Conservation (phyloP, 2,797 vertebrate genomes). For the Hozukius guyotensis region DNA sequence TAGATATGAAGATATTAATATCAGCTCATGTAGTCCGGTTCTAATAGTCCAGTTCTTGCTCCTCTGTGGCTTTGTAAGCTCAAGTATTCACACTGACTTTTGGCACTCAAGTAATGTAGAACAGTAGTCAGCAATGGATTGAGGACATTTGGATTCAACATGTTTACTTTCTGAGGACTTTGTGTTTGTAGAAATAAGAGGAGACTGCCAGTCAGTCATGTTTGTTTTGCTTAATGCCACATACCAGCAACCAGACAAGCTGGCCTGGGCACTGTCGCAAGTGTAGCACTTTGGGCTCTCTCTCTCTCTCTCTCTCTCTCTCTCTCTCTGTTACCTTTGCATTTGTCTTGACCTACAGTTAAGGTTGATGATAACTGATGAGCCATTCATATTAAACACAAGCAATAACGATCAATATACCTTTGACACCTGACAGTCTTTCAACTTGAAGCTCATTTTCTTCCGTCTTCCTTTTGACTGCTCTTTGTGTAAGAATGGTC, state of each 20-base stretch:
- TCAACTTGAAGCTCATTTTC: background rate
- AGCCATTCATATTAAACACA: background rate
- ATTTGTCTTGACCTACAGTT: background rate
- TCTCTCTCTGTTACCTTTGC: background rate
- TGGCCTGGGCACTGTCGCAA: constrained; percentile 35
- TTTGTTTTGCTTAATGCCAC: constrained; percentile 69
- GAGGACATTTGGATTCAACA: constrained; percentile 19
- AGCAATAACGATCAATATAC: background rate
- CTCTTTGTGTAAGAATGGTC: background rate
- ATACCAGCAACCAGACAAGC: constrained; percentile 63
- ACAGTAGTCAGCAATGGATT: background rate
- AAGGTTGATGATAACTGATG: background rate
- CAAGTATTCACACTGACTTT: background rate
- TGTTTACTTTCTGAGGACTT: constrained; percentile 40
- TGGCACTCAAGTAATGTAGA: background rate
- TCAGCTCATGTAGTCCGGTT: background rate
- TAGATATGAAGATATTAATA: background rate
- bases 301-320: background rate
- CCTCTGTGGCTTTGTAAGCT: background rate
- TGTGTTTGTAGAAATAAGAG: constrained; percentile 39
- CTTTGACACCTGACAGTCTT: background rate
- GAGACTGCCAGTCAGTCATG: constrained; percentile 37
- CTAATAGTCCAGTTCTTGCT: background rate
- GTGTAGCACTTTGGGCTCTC: background rate
- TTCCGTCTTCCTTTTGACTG: background rate